Evolutionary conservation across 2,888 invertebrate genomes (phyloP).

Genomic region (Conops quadrifasciatus): DNA sequence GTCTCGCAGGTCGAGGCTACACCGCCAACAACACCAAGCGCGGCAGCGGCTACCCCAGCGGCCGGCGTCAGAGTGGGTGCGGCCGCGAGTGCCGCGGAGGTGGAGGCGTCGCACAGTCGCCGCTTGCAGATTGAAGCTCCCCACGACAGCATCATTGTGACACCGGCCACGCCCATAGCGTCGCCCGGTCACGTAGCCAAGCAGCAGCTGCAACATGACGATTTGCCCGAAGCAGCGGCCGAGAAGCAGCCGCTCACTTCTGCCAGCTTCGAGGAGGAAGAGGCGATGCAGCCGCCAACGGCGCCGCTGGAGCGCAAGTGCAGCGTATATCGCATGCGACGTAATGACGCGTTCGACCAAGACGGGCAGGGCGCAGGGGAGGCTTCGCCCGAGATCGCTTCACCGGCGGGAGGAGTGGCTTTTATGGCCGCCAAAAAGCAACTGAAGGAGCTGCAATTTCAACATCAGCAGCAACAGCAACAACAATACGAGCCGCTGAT

Average conservation of each 20-base stretch:
- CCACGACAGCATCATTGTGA: constrained; percentile 64
- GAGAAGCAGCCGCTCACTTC: constrained; percentile 54
- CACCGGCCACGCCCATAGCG: constrained; percentile 65
- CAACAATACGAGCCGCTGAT: constrained; percentile 59
- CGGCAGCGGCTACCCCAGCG: constrained; percentile 52
- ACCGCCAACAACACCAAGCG: constrained; percentile 61
- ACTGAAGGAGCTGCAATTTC: constrained; percentile 58
- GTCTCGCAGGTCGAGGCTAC: constrained; percentile 63
- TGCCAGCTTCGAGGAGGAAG: constrained; percentile 51
- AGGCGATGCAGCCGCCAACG: constrained; percentile 54
- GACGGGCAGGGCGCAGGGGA: constrained; percentile 37
- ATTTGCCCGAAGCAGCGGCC: constrained; percentile 47
- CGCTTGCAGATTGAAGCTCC: constrained; percentile 41
- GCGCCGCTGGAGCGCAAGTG: constrained; percentile 63
- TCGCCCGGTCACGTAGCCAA: constrained; percentile 63
- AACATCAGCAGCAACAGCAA: constrained; percentile 56
- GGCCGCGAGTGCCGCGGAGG: constrained; percentile 38
- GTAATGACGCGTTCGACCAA: constrained; percentile 59
- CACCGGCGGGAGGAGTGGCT: constrained; percentile 39
- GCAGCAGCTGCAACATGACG: constrained; percentile 45
- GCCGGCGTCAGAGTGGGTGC: constrained; percentile 38
- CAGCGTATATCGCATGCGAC: constrained; percentile 64
- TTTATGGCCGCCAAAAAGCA: constrained; percentile 52
- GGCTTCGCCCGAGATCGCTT: constrained; percentile 12
- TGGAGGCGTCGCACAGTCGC: constrained; percentile 23